A percentile compares a stretch with the other conserved stretches of the same genome.
phyloP scores from a whole-genome alignment of 2,113 vertebrate genomes.

The Todiramphus saurophagus region DNA sequence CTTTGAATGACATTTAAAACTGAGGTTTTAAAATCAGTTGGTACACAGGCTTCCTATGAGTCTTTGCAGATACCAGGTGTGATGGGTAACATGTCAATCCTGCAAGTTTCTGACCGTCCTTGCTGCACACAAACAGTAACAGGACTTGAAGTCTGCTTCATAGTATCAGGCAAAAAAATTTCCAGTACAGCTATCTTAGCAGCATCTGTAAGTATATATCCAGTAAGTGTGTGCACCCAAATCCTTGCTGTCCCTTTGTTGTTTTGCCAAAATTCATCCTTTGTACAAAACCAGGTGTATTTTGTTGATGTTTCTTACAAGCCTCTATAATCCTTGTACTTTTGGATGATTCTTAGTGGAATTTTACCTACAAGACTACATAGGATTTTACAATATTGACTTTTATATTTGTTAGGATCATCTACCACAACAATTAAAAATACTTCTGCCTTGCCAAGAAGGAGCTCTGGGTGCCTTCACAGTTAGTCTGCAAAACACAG shows the following conservation, averaged over 20 bases:
- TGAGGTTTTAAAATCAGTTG: not conserved
- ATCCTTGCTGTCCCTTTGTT: not conserved
- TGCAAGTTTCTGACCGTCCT: not conserved
- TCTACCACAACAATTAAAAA: not conserved
- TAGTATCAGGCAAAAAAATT: not conserved
- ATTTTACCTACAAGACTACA: not conserved
- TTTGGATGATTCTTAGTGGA: not conserved
- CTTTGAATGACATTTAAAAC: not conserved
- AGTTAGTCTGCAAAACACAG: not conserved
- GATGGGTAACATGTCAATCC: not conserved
- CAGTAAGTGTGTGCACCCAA: not conserved
- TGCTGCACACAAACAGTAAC: not conserved
- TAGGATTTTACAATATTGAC: fast-evolving
- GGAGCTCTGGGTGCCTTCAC: not conserved
- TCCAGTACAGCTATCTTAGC: not conserved
- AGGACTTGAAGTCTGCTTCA: not conserved
- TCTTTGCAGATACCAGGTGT: not conserved
- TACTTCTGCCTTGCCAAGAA: not conserved
- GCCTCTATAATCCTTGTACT: not conserved
- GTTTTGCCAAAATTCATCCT: not conserved
- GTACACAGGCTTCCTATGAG: fast-evolving
- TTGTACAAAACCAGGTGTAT: not conserved
- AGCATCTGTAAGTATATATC: not conserved
- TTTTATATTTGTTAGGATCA: not conserved
- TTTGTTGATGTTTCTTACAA: not conserved